Conservation (phyloP, 2,113 vertebrate species). For the Toxotes chatareus region DNA sequence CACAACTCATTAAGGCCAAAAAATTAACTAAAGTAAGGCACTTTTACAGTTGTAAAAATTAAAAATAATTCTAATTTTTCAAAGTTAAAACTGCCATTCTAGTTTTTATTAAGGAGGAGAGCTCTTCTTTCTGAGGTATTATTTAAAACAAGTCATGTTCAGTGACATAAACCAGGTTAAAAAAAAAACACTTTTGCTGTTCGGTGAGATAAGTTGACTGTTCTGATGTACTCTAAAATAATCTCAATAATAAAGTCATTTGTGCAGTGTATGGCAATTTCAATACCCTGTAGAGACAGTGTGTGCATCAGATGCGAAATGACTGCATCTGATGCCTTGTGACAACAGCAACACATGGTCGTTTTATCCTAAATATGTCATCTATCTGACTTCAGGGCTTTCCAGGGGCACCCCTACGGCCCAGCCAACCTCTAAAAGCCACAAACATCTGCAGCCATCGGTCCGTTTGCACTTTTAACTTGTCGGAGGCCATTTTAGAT, state of each 20-base stretch:
- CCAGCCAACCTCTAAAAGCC: constrained; percentile 15
- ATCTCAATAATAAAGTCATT: neutral
- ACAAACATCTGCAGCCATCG: neutral
- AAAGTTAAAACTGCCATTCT: neutral
- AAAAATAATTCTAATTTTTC: neutral
- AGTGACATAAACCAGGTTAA: neutral
- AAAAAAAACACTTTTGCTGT: neutral
- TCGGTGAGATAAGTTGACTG: neutral
- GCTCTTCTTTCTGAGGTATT: neutral
- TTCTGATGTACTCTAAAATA: neutral
- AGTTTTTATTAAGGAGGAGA: neutral
- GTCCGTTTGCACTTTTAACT: constrained; percentile 26
- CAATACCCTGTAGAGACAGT: neutral
- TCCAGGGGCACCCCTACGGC: constrained; percentile 22
- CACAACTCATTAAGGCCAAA: neutral
- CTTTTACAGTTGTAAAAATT: neutral
- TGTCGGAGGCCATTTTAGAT: constrained; percentile 33
- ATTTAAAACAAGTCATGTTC: neutral
- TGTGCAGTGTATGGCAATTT: neutral
- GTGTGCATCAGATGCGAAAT: neutral
- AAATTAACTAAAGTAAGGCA: neutral
- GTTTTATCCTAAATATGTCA: constrained; percentile 30
- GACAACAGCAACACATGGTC: constrained; percentile 26
- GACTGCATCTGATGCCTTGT: constrained; percentile 23
- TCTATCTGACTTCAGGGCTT: constrained; percentile 25